Evolutionary conservation across 2,113 vertebrate species (phyloP).

Genomic region (Leptocoma aspasia): DNA sequence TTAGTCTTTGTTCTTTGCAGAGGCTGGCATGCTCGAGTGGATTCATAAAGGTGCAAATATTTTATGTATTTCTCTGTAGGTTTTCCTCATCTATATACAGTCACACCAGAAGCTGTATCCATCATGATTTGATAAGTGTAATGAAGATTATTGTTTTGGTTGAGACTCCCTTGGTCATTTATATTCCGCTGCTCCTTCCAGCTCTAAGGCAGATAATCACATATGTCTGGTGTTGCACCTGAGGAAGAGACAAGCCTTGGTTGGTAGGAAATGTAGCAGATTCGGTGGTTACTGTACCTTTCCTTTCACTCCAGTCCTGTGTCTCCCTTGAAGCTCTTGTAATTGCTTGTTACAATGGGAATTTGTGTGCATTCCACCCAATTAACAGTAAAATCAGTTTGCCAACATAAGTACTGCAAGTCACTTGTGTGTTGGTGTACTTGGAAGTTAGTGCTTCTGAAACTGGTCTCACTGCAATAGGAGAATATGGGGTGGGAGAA

Average conservation of each 20-base stretch:
- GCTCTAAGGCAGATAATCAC: background rate
- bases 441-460: background rate
- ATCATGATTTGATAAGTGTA: background rate
- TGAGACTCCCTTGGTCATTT: background rate
- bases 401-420: background rate
- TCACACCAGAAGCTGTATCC: background rate
- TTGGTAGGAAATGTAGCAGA: background rate
- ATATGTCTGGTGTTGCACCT: background rate
- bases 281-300: background rate
- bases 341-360: background rate
- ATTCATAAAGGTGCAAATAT: background rate
- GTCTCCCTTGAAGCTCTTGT: background rate
- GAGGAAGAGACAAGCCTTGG: background rate
- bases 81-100: background rate
- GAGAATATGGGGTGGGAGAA: background rate
- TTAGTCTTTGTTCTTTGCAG: slow-evolving; percentile 61
- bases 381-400: background rate
- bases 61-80: background rate
- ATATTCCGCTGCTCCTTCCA: background rate
- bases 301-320: background rate
- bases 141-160: background rate
- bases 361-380: background rate
- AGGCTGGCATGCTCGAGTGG: background rate
- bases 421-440: background rate
- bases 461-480: background rate